These are phyloP conservation scores for Sphinx pinastri DNA, from an alignment of 2,888 invertebrate genomes.

Conservation along the genomic window DNA sequence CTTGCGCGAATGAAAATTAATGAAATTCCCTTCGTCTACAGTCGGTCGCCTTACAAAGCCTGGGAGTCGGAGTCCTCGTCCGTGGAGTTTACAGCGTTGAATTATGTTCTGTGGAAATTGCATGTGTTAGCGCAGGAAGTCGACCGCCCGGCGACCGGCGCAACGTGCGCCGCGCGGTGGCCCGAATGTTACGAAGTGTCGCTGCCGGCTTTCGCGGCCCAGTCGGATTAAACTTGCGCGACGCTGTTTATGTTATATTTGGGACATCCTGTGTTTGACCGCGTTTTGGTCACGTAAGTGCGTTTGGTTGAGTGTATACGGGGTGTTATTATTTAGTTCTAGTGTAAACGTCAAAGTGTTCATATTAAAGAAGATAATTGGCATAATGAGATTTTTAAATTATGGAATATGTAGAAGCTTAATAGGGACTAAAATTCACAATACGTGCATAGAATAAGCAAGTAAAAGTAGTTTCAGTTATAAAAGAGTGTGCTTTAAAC, in stretches of 20 bases:
- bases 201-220: background rate
- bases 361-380: no score
- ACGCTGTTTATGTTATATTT: slow-evolving; percentile 12
- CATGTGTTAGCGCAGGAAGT: slow-evolving; percentile 41
- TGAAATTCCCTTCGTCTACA: slow-evolving; percentile 61
- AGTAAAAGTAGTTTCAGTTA: no score
- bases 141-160: slow-evolving; percentile 13
- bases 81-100: slow-evolving; percentile 38
- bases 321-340: background rate
- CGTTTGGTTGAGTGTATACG: background rate
- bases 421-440: no score
- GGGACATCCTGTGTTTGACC: background rate
- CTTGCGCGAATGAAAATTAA: slow-evolving; percentile 73
- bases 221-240: slow-evolving; percentile 14
- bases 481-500: no score
- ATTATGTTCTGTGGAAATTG: slow-evolving; percentile 44
- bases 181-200: slow-evolving; percentile 12
- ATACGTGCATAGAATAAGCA: no score
- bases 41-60: slow-evolving; percentile 58
- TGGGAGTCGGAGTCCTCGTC: slow-evolving; percentile 3
- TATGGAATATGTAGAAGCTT: no score
- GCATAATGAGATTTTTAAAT: no score
- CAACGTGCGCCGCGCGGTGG: background rate
- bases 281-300: background rate
- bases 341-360: background rate